Conservation (phyloP, 2,888 invertebrate species). For the Ophioninae sp. region DNA sequence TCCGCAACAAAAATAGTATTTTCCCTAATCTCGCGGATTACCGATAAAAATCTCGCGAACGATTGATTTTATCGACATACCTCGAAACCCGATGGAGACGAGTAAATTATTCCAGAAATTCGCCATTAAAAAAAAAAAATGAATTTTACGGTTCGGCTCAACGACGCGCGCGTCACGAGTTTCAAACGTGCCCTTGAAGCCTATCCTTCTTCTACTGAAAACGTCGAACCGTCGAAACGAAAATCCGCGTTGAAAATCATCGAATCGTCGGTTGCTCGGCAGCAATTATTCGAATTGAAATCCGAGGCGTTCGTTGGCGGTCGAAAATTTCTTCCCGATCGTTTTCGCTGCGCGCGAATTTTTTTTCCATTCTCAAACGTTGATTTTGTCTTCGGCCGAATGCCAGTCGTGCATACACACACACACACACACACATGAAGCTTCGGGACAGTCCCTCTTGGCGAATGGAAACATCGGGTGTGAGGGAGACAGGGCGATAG, state of each 20-base stretch:
- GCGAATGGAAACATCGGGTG: conserved; percentile 38
- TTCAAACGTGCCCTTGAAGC: too few species aligned
- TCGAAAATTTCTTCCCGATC: conserved; percentile 9
- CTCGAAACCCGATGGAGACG: too few species aligned
- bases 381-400: conserved; percentile 43
- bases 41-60: too few species aligned
- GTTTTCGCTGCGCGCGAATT: conserved; percentile 20
- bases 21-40: too few species aligned
- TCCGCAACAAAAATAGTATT: too few species aligned
- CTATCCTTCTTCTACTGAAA: too few species aligned
- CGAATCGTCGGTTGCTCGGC: neutral
- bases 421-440: neutral
- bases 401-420: conserved; percentile 11
- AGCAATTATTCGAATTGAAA: neutral
- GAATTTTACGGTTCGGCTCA: too few species aligned
- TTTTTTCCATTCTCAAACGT: conserved; percentile 41
- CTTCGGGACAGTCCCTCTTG: conserved; percentile 4
- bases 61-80: too few species aligned
- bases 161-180: too few species aligned
- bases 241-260: neutral
- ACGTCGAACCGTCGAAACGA: neutral
- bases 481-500: neutral
- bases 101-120: too few species aligned
- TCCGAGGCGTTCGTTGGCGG: neutral
- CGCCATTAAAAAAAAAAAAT: too few species aligned